Conservation (phyloP, 2,113 vertebrate genomes). For the Poicephalus gulielmi region DNA sequence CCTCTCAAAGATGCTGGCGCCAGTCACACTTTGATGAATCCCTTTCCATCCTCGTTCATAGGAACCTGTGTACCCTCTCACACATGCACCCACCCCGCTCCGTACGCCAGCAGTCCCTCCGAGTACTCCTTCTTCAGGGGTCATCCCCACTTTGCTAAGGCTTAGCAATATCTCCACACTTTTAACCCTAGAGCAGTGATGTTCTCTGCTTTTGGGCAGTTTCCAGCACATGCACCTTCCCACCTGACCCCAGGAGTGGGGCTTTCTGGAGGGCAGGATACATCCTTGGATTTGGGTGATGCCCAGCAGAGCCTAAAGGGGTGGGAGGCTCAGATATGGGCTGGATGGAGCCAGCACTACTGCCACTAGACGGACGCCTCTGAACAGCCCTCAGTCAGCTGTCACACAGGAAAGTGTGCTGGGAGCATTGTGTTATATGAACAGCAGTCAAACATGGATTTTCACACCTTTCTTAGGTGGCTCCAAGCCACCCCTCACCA, state of each 20-base stretch:
- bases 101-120: rapidly evolving
- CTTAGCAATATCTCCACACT: not conserved
- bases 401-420: not conserved
- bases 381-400: not conserved
- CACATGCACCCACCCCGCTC: rapidly evolving
- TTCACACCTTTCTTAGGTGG: not conserved
- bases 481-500: not conserved
- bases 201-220: not conserved
- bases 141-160: not conserved
- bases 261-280: not conserved
- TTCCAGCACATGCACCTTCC: not conserved
- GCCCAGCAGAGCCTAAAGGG: not conserved
- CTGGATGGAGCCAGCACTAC: not conserved
- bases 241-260: rapidly evolving
- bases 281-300: not conserved
- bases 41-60: not conserved
- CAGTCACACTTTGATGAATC: not conserved
- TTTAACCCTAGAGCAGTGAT: not conserved
- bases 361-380: not conserved
- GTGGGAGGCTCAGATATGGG: not conserved
- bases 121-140: not conserved
- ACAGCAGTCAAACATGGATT: not conserved
- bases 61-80: not conserved
- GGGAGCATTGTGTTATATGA: not conserved
- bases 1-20: not conserved